Evolutionary conservation across 2,888 invertebrate genomes (phyloP).

Genomic region (Amphipoea oculea): DNA sequence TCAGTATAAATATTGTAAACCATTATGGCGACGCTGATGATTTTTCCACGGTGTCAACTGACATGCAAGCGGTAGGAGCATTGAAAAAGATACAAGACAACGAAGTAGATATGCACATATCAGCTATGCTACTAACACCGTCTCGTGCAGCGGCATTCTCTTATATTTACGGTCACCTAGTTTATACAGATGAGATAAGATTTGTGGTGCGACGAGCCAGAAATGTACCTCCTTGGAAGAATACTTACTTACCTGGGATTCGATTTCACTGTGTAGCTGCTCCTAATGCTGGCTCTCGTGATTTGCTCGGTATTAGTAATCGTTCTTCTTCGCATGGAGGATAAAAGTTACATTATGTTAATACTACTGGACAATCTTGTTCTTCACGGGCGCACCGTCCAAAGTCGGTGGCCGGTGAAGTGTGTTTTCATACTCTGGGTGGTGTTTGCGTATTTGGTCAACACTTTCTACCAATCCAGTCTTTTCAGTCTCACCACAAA

Average conservation of each 20-base stretch:
- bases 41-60: constrained; percentile 66
- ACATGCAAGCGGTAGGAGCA: constrained; percentile 70
- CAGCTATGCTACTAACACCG: constrained; percentile 51
- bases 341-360: constrained; percentile 48
- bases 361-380: constrained; percentile 41
- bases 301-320: constrained; percentile 48
- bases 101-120: constrained; percentile 49
- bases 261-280: constrained; percentile 55
- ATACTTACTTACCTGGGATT: constrained; percentile 65
- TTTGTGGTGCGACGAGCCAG: constrained; percentile 50
- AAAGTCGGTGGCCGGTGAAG: constrained; percentile 48
- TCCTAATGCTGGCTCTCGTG: constrained; percentile 49
- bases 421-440: constrained; percentile 73
- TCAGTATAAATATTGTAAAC: constrained; percentile 71
- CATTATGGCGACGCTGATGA: constrained; percentile 64
- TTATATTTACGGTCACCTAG: constrained; percentile 45
- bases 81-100: constrained; percentile 54
- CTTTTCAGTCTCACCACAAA: constrained; percentile 69
- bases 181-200: constrained; percentile 56
- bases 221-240: constrained; percentile 52
- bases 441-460: constrained; percentile 71
- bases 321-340: constrained; percentile 39
- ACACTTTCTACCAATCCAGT: constrained; percentile 67
- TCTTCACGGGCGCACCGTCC: constrained; percentile 45
- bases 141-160: constrained; percentile 51